Evolutionary conservation across 2,888 invertebrate species (phyloP).

Genomic region (Poecilobothrus nobilitatus): DNA sequence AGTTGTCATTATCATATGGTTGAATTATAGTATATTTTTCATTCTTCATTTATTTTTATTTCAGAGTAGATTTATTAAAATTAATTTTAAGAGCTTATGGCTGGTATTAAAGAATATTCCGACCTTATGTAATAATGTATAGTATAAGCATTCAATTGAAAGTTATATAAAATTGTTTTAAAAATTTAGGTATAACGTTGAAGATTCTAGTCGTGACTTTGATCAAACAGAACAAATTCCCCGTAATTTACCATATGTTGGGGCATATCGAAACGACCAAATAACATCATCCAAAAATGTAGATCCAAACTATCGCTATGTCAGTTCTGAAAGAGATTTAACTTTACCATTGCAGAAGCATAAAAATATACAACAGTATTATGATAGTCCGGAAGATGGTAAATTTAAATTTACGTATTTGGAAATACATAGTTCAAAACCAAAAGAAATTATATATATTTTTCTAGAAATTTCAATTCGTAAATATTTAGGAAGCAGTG

Average conservation of each 20-base stretch:
- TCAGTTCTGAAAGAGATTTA: conserved; percentile 37
- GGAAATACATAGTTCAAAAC: not conserved
- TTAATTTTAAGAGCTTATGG: conserved; percentile 28
- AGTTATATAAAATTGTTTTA: not conserved
- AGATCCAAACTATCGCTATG: conserved; percentile 32
- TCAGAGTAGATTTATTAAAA: not conserved
- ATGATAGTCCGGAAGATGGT: conserved; percentile 42
- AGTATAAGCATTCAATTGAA: not conserved
- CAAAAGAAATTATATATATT: conserved; percentile 11
- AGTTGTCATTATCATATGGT: not conserved
- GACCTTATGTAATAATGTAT: conserved; percentile 32
- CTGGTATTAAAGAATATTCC: conserved; percentile 41
- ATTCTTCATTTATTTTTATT: not conserved
- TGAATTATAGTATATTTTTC: not conserved
- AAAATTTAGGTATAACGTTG: conserved; percentile 29
- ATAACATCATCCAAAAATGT: not conserved
- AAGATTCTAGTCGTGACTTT: conserved; percentile 10
- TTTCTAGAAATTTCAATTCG: conserved; percentile 51
- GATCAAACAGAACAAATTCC: not conserved
- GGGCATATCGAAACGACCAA: not conserved
- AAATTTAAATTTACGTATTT: conserved; percentile 15
- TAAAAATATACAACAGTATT: conserved; percentile 34
- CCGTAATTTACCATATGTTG: not conserved
- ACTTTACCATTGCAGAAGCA: conserved; percentile 38
- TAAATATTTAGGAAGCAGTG: conserved; percentile 69